phyloP scores from a whole-genome alignment of 2,888 invertebrate genomes.

The Meandrusa payeni region DNA sequence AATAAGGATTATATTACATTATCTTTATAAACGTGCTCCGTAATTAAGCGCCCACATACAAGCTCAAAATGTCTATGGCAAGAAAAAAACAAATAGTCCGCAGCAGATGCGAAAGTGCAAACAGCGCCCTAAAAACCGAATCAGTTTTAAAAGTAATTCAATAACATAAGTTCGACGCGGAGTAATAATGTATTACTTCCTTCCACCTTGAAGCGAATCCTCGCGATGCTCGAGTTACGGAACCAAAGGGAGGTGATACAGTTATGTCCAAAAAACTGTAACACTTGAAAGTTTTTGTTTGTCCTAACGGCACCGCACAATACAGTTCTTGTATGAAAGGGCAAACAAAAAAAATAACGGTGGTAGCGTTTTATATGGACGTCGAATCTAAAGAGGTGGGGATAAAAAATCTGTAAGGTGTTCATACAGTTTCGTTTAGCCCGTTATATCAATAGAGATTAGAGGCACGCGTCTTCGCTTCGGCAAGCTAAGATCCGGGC shows the following conservation, averaged over 20 bases:
- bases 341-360: conserved; percentile 58
- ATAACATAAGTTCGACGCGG: conserved; percentile 76
- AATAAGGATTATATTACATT: conserved; percentile 74
- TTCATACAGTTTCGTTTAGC: conserved; percentile 58
- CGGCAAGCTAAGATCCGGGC: conserved; percentile 47
- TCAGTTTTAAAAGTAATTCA: conserved; percentile 77
- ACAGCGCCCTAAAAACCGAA: conserved; percentile 59
- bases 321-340: conserved; percentile 62
- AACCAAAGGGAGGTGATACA: conserved; percentile 62
- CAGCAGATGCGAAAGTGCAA: conserved; percentile 74
- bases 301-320: conserved; percentile 62
- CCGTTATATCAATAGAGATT: conserved; percentile 79
- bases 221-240: conserved; percentile 46
- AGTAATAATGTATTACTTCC: conserved; percentile 77
- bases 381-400: conserved; percentile 44
- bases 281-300: conserved; percentile 63
- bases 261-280: conserved; percentile 76
- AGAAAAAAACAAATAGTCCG: conserved; percentile 50
- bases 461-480: conserved; percentile 71
- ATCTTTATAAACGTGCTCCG: conserved; percentile 70
- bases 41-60: conserved; percentile 78
- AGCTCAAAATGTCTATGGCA: conserved; percentile 47
- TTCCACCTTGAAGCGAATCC: conserved; percentile 67
- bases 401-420: conserved; percentile 71
- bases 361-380: conserved; percentile 69